These are phyloP conservation scores for Coreius guichenoti DNA, from an alignment of 2,797 vertebrate species.

Conservation along the genomic window DNA sequence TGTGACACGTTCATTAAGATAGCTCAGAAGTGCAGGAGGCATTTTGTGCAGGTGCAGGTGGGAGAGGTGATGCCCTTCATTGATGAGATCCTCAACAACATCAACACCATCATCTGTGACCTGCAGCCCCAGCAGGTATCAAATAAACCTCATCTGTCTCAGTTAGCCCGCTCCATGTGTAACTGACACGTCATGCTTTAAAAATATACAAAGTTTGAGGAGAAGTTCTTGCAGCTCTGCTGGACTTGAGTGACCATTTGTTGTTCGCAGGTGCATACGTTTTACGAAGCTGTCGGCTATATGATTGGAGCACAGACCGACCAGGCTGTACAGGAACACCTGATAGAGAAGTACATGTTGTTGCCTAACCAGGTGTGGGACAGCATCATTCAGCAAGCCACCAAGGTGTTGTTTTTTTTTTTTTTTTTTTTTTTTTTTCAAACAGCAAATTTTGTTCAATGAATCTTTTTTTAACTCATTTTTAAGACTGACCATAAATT, in stretches of 20 bases:
- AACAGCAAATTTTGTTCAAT: neutral
- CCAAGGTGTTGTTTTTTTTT: constrained; percentile 83
- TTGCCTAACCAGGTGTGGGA: constrained; percentile 99
- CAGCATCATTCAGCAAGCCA: constrained; percentile 99
- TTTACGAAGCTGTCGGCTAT: constrained; percentile 98
- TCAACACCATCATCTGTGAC: constrained; percentile 99
- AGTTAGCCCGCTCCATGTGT: neutral
- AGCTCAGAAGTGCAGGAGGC: constrained; percentile 96
- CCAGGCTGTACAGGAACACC: constrained; percentile 95
- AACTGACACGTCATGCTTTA: neutral
- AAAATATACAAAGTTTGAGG: neutral
- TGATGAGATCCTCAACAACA: constrained; percentile 98
- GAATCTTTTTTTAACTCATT: neutral
- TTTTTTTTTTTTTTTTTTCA: neutral
- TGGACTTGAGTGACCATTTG: neutral
- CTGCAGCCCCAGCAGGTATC: constrained; percentile 93
- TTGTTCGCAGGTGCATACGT: constrained; percentile 86
- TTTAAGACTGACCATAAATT: neutral
- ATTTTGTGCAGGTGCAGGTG: constrained; percentile 98
- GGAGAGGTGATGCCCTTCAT: constrained; percentile 99
- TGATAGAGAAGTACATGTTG: constrained; percentile 99
- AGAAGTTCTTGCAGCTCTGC: neutral
- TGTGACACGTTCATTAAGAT: constrained; percentile 99
- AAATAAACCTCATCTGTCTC: neutral
- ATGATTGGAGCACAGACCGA: constrained; percentile 99